phyloP scores from a whole-genome alignment of 2,797 vertebrate species.

The Xiphophorus birchmanni region DNA sequence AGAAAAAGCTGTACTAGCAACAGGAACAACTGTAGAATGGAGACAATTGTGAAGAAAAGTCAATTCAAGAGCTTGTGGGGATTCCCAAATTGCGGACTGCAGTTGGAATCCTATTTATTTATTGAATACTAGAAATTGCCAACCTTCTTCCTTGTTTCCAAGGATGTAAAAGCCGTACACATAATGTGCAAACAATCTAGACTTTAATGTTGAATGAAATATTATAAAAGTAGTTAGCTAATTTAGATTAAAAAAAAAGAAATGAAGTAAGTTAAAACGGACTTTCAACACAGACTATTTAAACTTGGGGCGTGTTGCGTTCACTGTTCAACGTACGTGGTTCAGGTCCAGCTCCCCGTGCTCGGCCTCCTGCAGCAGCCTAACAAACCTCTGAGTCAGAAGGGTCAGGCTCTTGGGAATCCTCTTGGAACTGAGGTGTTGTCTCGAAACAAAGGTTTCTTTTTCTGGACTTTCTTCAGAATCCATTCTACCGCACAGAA shows the following conservation, averaged over 20 bases:
- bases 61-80: background rate
- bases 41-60: background rate
- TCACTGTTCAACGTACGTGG: slow-evolving; percentile 76
- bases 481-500: slow-evolving; percentile 39
- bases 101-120: background rate
- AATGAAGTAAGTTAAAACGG: background rate
- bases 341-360: slow-evolving; percentile 91
- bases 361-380: slow-evolving; percentile 88
- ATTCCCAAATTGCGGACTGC: background rate
- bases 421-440: slow-evolving; percentile 12
- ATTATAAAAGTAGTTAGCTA: background rate
- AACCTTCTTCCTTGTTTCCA: background rate
- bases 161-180: no score
- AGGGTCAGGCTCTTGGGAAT: slow-evolving; percentile 84
- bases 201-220: no score
- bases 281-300: background rate
- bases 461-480: slow-evolving; percentile 13
- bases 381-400: slow-evolving; percentile 89
- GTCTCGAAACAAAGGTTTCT: background rate
- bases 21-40: background rate
- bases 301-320: background rate
- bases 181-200: no score
- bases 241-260: background rate
- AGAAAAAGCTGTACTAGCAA: background rate
- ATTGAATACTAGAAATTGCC: background rate